These are phyloP conservation scores for Anticlea derivata DNA, from an alignment of 2,888 invertebrate genomes.

Conservation along the genomic window DNA sequence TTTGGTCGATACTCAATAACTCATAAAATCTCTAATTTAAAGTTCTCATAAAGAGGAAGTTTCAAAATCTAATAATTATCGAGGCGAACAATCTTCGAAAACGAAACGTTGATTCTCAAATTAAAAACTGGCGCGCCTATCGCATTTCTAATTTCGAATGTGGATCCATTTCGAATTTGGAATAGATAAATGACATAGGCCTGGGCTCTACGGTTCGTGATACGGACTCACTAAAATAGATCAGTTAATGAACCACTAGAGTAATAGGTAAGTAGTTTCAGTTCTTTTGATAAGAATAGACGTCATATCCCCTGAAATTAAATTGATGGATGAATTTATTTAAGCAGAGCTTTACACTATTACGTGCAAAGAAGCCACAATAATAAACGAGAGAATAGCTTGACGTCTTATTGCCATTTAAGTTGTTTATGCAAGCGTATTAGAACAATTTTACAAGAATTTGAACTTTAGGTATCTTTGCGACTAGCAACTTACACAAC, in stretches of 20 bases:
- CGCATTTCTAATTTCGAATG: constrained; percentile 41
- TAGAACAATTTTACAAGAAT: too few species aligned
- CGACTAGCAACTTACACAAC: too few species aligned
- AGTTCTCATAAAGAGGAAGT: constrained; percentile 35
- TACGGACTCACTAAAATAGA: constrained; percentile 27
- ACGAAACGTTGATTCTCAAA: constrained; percentile 37
- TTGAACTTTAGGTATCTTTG: too few species aligned
- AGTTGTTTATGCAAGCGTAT: too few species aligned
- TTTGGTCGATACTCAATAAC: constrained; percentile 35
- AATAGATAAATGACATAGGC: constrained; percentile 37
- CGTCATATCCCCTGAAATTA: constrained; percentile 29
- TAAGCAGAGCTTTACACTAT: not conserved
- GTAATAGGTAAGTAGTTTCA: constrained; percentile 10
- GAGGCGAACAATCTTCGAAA: constrained; percentile 38
- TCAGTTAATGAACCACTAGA: constrained; percentile 18
- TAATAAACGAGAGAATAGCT: too few species aligned
- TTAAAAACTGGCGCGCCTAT: constrained; percentile 41
- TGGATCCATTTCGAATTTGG: constrained; percentile 39
- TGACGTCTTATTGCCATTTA: too few species aligned
- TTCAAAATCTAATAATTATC: constrained; percentile 38
- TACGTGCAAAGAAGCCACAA: too few species aligned
- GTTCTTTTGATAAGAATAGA: constrained; percentile 32
- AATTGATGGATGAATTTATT: constrained; percentile 10
- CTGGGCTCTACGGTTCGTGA: constrained; percentile 28
- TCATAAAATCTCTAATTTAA: constrained; percentile 39